Evolutionary conservation across 2,113 vertebrate genomes (phyloP).

Genomic region (Platysternon megacephalum): DNA sequence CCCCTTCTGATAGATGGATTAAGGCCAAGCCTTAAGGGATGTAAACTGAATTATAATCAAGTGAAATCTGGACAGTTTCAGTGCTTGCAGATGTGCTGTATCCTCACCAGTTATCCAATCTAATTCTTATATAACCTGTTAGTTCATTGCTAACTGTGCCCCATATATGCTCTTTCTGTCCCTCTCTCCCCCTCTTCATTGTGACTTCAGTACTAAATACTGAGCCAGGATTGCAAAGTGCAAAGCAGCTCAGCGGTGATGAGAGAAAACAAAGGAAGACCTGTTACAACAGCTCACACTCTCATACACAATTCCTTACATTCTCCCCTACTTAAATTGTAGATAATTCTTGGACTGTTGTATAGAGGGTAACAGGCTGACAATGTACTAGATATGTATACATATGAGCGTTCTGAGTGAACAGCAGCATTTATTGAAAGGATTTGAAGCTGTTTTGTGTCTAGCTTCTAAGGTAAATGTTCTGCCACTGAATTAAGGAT

Average conservation of each 20-base stretch:
- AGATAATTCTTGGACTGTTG: fast-evolving
- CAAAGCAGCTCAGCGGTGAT: fast-evolving
- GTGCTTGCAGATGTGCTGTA: background rate
- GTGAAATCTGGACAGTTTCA: background rate
- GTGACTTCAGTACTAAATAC: fast-evolving
- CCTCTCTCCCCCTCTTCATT: background rate
- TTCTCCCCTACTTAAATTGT: background rate
- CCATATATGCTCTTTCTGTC: background rate
- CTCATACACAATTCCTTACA: background rate
- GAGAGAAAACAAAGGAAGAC: fast-evolving
- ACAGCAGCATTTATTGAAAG: background rate
- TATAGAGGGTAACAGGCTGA: background rate
- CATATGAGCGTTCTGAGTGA: background rate
- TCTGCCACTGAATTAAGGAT: background rate
- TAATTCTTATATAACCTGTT: background rate
- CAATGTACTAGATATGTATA: background rate
- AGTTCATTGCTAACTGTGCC: background rate
- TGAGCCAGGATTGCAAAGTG: fast-evolving
- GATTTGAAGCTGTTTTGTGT: background rate
- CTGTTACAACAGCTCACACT: fast-evolving
- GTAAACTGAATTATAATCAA: background rate
- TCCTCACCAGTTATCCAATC: fast-evolving
- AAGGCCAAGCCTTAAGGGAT: background rate
- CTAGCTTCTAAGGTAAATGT: background rate
- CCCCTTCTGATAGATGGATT: fast-evolving